phyloP scores from a whole-genome alignment of 2,888 invertebrate species.

The Cheilosia vernalis region DNA sequence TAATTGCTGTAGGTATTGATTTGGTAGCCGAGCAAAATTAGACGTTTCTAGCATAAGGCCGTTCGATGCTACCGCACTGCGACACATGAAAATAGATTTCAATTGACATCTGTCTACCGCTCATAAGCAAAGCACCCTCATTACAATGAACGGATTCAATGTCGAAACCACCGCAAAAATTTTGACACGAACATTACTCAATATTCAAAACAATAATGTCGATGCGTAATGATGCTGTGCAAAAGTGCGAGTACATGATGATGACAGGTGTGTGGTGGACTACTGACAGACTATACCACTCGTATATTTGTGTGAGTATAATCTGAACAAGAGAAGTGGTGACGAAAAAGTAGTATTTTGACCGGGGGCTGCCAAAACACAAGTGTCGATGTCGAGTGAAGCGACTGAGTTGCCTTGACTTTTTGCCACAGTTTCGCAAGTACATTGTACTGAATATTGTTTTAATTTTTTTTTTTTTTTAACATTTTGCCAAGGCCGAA shows the following conservation, averaged over 20 bases:
- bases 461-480: slow-evolving; percentile 1
- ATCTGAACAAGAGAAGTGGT: not conserved
- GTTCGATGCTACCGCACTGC: slow-evolving; percentile 42
- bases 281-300: not conserved
- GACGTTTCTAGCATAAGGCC: slow-evolving; percentile 64
- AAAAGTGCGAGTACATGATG: slow-evolving; percentile 2
- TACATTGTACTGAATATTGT: slow-evolving; percentile 44
- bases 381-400: slow-evolving; percentile 43
- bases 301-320: not conserved
- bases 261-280: slow-evolving; percentile 42
- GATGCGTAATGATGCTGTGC: not conserved
- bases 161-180: slow-evolving; percentile 50
- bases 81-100: slow-evolving; percentile 50
- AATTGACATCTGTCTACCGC: slow-evolving; percentile 45
- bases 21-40: not conserved
- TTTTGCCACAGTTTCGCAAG: slow-evolving; percentile 56
- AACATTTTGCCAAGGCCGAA: slow-evolving; percentile 22
- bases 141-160: slow-evolving; percentile 68
- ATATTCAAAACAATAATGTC: not conserved
- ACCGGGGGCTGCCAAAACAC: slow-evolving; percentile 58
- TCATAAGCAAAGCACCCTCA: slow-evolving; percentile 51
- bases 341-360: slow-evolving; percentile 32
- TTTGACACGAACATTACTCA: slow-evolving; percentile 37
- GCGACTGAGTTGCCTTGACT: slow-evolving; percentile 65
- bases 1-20: no score